Base-by-base conservation (phyloP, 37 sponge, comb jelly and placozoan species). In the Aplysina aerophoba region DNA sequence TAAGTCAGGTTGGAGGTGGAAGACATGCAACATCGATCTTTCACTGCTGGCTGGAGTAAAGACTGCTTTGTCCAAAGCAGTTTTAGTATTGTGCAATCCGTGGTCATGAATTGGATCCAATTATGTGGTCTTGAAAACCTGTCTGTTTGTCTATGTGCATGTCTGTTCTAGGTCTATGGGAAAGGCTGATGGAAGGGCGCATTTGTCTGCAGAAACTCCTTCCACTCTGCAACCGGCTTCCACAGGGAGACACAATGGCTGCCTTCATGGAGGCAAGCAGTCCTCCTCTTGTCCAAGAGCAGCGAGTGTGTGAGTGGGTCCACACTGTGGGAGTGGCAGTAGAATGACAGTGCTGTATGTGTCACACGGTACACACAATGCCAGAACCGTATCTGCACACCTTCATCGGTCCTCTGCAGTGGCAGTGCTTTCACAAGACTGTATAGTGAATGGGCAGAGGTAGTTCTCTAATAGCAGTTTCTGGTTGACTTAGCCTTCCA, bases 151-250 rank as follows among this genome's bases (percentile, higher is more conserved):
- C 11, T 53, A 1, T 73, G 59, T 84, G 50, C 8, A 8, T 55
- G 22, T 35, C 27, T 33, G 15, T 64, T 74, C 22, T 40, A 94
- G 95, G 65, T 27, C 33, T 95, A 37, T 91, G 92, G 90, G 97
- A 94, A 61, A 85, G 92, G 13, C 25, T 94, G 44, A 34, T 96
- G 57, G 97, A 96, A 80, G 83, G 73, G 22, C 58, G 97, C n/a
- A 96, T 96, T 19, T 59, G 63, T 11, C 80, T 96, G 12, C 97
- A 96, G 35, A 85, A 88, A 68, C 39, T 69, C 3, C 84, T 96
- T 60, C 11, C 58, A n/a, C 84, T 89, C 22, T 21, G 71, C 54
- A 96, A 96, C 85, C 62, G 80, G 39, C 82, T 96, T 0, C 97
- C 97, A 17, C 88, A 91, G n/a, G 64, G 37, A 22, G 39, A 83